Conservation (phyloP, 1,140 invertebrate species). For the Hestina assimilis region DNA sequence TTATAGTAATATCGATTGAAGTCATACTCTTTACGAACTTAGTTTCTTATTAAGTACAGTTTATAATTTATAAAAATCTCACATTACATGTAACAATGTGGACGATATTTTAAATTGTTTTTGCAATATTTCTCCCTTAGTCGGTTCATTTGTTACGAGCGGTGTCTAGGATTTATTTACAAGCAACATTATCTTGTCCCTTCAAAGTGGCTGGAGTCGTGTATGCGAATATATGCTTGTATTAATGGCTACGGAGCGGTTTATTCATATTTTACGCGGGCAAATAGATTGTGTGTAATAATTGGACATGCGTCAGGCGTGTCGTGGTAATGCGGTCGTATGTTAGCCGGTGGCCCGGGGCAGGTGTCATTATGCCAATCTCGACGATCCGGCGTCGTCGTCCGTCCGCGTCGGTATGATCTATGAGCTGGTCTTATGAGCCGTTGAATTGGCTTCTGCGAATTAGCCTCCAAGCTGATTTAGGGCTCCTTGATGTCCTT, state of each 20-base stretch:
- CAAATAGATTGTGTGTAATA: slow-evolving; percentile 68
- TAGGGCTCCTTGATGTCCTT: slow-evolving; percentile 7
- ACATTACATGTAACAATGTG: slow-evolving; percentile 52
- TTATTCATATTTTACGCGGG: slow-evolving; percentile 66
- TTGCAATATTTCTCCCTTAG: slow-evolving; percentile 64
- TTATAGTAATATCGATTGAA: too few relatives aligned
- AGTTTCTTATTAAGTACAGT: too few relatives aligned
- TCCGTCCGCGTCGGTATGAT: slow-evolving; percentile 42
- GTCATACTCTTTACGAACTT: too few relatives aligned
- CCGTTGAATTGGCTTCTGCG: slow-evolving; percentile 26
- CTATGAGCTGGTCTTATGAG: slow-evolving; percentile 40
- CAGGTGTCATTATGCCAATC: slow-evolving; percentile 62
- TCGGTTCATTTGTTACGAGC: slow-evolving; percentile 59
- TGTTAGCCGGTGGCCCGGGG: slow-evolving; percentile 47
- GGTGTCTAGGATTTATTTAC: slow-evolving; percentile 64
- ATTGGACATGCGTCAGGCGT: slow-evolving; percentile 70
- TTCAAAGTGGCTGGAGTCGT: slow-evolving; percentile 55
- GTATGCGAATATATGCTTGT: slow-evolving; percentile 28
- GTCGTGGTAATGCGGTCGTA: slow-evolving; percentile 68
- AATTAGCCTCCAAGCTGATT: slow-evolving; percentile 28
- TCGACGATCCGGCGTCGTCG: slow-evolving; percentile 44
- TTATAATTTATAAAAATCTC: slow-evolving; percentile 27
- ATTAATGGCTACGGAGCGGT: slow-evolving; percentile 47
- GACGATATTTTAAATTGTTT: slow-evolving; percentile 60
- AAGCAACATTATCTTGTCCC: slow-evolving; percentile 65